Base-by-base conservation (phyloP, 2,888 invertebrate species). In the Lottia scabra region DNA sequence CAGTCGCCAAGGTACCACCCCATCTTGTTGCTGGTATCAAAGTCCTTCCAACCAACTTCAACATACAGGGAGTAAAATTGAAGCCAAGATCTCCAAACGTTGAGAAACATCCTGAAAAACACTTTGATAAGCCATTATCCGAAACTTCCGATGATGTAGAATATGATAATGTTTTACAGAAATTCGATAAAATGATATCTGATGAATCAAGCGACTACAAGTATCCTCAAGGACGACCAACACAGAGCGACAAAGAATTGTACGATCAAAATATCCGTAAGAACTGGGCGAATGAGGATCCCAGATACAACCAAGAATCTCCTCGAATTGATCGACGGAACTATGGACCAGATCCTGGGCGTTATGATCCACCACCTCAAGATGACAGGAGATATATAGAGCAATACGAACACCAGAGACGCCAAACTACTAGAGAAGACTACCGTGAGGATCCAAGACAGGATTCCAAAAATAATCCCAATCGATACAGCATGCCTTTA, bases 1-100 rank as follows among this genome's bases (percentile, higher is more conserved):
- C 86, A 8, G 81, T 86, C 15, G 86, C 86, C 8, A 85, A 85
- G 73, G 86, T 86, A 6, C 85, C 84, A 0, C 86, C 86, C 1
- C 84, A 85, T 69, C 76, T 84, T 43, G 81, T 84, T 27, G 81
- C 80, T 2, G 86, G 86, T 0, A 80, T 86, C n/a, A 83, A 85
- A 63, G 86, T 86, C 0, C 73, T 86, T 44, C 86, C 86, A 1
- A 83, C 81, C 6, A 72, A 78, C 75, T 79, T 79, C 71, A 46
- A 23, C 27, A 27, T 30, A 16, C 43, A 44, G 4, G 75, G 71
- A 48, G 75, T 78, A 38, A 78, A 78, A 43, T 73, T 78, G 26
- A 78, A 78, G 23, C 74, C 75, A 12, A 74, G 74, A 44, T 48
- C 63, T 43, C 67, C 68, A 12, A 72, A 71, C 46, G 67, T 63